Evolutionary conservation across 2,797 vertebrate genomes (phyloP).

Genomic region (Limosa lapponica): DNA sequence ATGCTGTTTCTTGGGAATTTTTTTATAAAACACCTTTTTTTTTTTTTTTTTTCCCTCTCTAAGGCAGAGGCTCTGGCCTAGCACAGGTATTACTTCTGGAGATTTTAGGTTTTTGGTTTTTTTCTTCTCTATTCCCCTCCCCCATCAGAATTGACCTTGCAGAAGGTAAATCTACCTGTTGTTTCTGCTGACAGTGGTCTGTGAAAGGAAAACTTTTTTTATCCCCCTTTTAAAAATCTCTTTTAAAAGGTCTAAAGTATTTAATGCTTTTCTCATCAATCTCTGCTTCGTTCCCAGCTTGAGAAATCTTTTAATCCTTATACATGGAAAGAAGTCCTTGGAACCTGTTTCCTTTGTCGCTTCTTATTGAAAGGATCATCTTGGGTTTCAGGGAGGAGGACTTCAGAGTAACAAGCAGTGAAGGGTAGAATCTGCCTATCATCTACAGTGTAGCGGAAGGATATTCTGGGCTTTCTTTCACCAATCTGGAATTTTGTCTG

Average conservation of each 20-base stretch:
- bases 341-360: background rate
- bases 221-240: background rate
- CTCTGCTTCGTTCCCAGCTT: background rate
- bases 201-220: background rate
- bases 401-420: background rate
- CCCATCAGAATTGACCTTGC: background rate
- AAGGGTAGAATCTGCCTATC: background rate
- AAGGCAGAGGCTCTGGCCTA: background rate
- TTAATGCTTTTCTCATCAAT: background rate
- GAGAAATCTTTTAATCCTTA: conserved; percentile 2
- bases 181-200: background rate
- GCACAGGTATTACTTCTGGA: background rate
- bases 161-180: background rate
- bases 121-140: background rate
- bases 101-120: background rate
- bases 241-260: background rate
- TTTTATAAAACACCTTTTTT: background rate
- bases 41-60: background rate
- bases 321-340: background rate
- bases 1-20: background rate
- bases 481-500: background rate
- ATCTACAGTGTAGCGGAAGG: background rate
- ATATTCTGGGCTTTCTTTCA: background rate
- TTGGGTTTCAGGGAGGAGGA: background rate
- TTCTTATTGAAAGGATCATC: background rate